Conservation (phyloP, 2,113 vertebrate genomes). For the Malurus alboscapulatus region DNA sequence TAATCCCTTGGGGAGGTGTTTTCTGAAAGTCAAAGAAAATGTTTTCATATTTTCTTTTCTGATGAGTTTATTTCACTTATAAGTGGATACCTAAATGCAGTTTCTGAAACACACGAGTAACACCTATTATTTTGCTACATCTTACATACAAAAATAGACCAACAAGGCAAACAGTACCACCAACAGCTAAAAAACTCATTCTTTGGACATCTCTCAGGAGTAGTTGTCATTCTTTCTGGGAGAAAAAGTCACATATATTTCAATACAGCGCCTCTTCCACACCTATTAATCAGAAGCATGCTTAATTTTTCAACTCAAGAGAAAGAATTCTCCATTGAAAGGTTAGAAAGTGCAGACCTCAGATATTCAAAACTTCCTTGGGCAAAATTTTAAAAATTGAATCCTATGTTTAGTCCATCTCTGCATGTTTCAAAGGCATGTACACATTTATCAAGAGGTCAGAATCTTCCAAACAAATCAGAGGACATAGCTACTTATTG, state of each 20-base stretch:
- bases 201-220: neutral
- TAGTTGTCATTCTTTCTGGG: neutral
- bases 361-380: neutral
- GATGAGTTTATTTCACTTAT: neutral
- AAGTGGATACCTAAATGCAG: neutral
- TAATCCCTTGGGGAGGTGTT: neutral
- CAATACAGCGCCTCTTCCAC: neutral
- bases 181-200: neutral
- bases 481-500: neutral
- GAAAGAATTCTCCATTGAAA: neutral
- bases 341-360: neutral
- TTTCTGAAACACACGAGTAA: neutral
- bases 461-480: neutral
- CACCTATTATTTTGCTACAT: neutral
- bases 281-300: neutral
- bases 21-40: neutral
- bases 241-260: neutral
- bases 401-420: neutral
- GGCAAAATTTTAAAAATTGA: neutral
- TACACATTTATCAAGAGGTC: neutral
- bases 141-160: neutral
- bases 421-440: neutral
- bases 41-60: neutral
- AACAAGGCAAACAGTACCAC: neutral
- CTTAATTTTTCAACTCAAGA: neutral